phyloP scores from a whole-genome alignment of 2,888 invertebrate species.

The Congeria kusceri region DNA sequence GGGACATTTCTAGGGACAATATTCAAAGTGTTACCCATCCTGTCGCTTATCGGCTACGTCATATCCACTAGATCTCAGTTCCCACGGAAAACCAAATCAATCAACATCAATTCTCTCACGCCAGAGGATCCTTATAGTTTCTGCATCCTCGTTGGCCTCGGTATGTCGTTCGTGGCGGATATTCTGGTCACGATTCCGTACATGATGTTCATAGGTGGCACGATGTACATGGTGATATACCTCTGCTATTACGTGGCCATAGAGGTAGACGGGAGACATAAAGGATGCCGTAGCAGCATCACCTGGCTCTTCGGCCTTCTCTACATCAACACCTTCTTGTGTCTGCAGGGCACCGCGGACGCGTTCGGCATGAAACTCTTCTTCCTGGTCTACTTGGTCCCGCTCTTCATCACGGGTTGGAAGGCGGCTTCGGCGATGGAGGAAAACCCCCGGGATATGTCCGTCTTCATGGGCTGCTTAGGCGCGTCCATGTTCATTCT shows the following conservation, averaged over 20 bases:
- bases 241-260: conserved; percentile 64
- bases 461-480: conserved; percentile 61
- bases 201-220: conserved; percentile 69
- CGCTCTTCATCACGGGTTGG: conserved; percentile 73
- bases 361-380: conserved; percentile 59
- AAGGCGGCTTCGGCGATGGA: conserved; percentile 69
- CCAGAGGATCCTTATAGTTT: conserved; percentile 64
- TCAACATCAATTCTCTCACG: conserved; percentile 48
- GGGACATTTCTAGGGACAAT: conserved; percentile 66
- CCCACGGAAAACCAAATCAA: conserved; percentile 44
- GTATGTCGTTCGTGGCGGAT: conserved; percentile 73
- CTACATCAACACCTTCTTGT: conserved; percentile 56
- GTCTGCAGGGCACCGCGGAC: conserved; percentile 55
- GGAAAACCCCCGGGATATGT: conserved; percentile 55
- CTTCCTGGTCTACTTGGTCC: conserved; percentile 63
- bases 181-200: conserved; percentile 47
- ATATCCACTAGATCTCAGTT: conserved; percentile 49
- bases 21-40: conserved; percentile 75
- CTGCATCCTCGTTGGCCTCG: conserved; percentile 64
- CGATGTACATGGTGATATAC: conserved; percentile 70
- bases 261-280: conserved; percentile 56
- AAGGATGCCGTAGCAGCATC: conserved; percentile 41
- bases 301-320: conserved; percentile 60
- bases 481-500: conserved; percentile 72
- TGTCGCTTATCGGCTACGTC: conserved; percentile 70